phyloP scores from a whole-genome alignment of 2,797 vertebrate species.

The Falco naumanni region DNA sequence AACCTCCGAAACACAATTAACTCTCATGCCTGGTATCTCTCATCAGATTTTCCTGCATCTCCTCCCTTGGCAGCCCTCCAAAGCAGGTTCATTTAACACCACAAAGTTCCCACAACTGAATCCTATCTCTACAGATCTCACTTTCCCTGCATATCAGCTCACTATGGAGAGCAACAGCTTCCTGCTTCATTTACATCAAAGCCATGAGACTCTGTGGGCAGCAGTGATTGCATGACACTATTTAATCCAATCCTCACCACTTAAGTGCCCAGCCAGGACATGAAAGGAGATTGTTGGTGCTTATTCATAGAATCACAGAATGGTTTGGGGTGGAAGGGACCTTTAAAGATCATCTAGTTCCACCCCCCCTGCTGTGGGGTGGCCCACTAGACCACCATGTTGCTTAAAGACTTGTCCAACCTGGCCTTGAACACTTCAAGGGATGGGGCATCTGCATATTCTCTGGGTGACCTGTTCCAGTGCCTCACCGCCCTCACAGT shows the following conservation, averaged over 20 bases:
- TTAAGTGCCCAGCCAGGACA: background rate
- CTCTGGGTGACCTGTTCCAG: no score
- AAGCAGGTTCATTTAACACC: conserved; percentile 71
- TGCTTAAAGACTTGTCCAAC: no score
- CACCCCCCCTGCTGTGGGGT: no score
- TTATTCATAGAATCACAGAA: background rate
- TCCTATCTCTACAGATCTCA: conserved; percentile 43
- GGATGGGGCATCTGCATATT: no score
- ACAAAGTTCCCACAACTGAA: conserved; percentile 60
- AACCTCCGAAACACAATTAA: conserved; percentile 56
- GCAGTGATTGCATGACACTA: background rate
- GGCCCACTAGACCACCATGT: no score
- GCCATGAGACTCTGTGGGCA: conserved; percentile 18
- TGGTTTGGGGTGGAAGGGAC: no score
- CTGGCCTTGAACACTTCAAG: no score
- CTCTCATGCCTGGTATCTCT: conserved; percentile 61
- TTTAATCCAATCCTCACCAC: conserved; percentile 19
- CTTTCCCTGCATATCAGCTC: conserved; percentile 47
- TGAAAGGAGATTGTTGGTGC: background rate
- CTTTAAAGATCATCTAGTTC: no score
- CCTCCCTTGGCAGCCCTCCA: conserved; percentile 63
- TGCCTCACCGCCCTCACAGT: no score
- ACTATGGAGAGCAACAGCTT: background rate
- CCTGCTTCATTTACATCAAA: conserved; percentile 52
- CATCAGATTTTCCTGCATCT: conserved; percentile 62